Conservation (phyloP, 1,140 invertebrate species). For the Drosophila equinoxialis region DNA sequence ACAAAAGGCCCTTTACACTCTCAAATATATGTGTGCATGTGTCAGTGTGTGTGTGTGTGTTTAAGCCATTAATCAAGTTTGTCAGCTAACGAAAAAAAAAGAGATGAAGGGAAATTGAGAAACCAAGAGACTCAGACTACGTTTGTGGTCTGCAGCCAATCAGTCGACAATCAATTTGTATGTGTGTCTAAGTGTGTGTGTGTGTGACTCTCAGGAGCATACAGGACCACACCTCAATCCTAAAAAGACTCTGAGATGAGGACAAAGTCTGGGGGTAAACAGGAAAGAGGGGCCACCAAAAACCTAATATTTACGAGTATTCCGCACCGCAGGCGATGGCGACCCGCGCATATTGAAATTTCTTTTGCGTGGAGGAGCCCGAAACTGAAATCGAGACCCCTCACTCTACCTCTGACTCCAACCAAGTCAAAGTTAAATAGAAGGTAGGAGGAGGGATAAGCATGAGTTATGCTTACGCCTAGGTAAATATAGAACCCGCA, state of each 20-base stretch:
- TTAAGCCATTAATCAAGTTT: conserved; percentile 68
- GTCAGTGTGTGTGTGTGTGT: conserved; percentile 31
- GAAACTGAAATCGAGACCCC: neutral
- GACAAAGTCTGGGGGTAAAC: neutral
- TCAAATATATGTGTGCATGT: neutral
- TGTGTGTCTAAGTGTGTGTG: conserved; percentile 16
- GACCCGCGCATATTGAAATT: conserved; percentile 49
- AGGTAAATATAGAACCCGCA: conserved; percentile 80
- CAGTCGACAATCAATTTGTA: conserved; percentile 39
- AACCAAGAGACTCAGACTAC: conserved; percentile 30
- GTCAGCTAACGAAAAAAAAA: conserved; percentile 48
- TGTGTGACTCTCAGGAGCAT: conserved; percentile 39
- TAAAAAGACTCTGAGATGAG: conserved; percentile 7
- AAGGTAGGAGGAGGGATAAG: conserved; percentile 45
- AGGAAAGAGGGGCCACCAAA: neutral
- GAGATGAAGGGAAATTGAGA: conserved; percentile 54
- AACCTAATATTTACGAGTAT: conserved; percentile 26
- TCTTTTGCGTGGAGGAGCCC: conserved; percentile 26
- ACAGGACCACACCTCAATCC: conserved; percentile 69
- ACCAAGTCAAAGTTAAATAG: neutral
- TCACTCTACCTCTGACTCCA: neutral
- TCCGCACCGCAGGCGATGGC: conserved; percentile 36
- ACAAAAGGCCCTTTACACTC: conserved; percentile 40
- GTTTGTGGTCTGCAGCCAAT: conserved; percentile 67
- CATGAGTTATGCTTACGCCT: conserved; percentile 71